Conservation (phyloP, 2,113 vertebrate species). For the Toxostoma redivivum region DNA sequence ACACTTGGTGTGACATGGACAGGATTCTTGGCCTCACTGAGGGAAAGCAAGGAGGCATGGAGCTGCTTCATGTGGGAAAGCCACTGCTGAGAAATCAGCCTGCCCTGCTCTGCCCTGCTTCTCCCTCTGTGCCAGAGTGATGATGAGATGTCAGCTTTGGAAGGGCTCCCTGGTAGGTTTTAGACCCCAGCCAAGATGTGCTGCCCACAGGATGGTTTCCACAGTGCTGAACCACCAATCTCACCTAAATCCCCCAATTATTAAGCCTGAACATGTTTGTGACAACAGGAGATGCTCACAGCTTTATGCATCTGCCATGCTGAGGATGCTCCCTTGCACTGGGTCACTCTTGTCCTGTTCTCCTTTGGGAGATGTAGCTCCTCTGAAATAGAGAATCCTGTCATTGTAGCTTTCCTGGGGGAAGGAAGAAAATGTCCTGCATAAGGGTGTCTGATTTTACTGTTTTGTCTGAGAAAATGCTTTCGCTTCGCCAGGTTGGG, state of each 20-base stretch:
- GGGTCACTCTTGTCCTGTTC: background rate
- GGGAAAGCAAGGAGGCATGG: accelerated
- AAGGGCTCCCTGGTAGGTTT: background rate
- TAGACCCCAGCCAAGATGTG: accelerated
- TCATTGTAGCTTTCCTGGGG: accelerated
- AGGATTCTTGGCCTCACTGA: background rate
- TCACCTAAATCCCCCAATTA: background rate
- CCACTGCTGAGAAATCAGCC: background rate
- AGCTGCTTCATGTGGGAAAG: background rate
- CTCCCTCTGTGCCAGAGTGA: accelerated
- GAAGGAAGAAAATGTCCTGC: background rate
- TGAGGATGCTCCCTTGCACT: background rate
- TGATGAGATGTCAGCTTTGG: accelerated
- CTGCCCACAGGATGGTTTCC: background rate
- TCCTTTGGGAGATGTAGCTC: background rate
- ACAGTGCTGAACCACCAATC: background rate
- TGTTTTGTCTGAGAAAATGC: background rate
- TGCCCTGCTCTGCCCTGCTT: background rate
- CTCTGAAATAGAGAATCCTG: background rate
- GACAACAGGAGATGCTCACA: background rate
- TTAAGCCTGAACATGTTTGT: background rate
- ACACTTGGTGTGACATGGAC: accelerated
- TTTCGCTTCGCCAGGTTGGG: background rate
- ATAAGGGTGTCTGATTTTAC: background rate
- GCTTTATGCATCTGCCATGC: background rate